Evolutionary conservation across 1,140 invertebrate genomes (phyloP).

Genomic region (Ooceraea biroi): DNA sequence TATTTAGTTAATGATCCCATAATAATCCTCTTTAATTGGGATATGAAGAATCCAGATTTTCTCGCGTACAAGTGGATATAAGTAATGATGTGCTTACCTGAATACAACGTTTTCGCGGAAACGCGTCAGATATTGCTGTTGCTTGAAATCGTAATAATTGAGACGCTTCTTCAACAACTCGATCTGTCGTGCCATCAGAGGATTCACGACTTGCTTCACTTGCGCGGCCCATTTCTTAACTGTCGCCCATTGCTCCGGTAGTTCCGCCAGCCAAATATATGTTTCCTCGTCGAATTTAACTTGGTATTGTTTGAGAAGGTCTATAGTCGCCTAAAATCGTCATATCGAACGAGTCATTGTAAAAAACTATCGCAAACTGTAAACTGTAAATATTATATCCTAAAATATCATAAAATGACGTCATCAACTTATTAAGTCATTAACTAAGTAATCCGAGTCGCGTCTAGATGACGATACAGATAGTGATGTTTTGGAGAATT

Average conservation of each 20-base stretch:
- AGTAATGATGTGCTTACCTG: slow-evolving; percentile 84
- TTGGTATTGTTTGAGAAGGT: slow-evolving; percentile 91
- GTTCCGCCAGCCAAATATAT: slow-evolving; percentile 88
- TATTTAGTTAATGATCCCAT: too few species aligned
- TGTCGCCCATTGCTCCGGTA: slow-evolving; percentile 95
- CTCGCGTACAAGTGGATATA: too few species aligned
- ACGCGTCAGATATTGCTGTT: slow-evolving; percentile 91
- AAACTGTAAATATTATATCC: too few species aligned
- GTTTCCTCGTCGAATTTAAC: slow-evolving; percentile 90
- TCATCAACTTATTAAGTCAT: too few species aligned
- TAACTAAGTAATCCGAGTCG: too few species aligned
- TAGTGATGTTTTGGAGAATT: too few species aligned
- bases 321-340: slow-evolving; percentile 89
- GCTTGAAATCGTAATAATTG: slow-evolving; percentile 92
- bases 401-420: too few species aligned
- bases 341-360: background rate
- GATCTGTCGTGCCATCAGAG: slow-evolving; percentile 90
- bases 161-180: slow-evolving; percentile 89
- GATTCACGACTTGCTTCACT: slow-evolving; percentile 95
- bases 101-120: slow-evolving; percentile 90
- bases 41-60: too few species aligned
- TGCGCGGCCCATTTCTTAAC: slow-evolving; percentile 94
- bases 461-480: too few species aligned
- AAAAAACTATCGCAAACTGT: too few species aligned
- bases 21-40: too few species aligned